A percentile compares a stretch with the other conserved stretches of the same genome.
These are phyloP conservation scores for Merodon equestris DNA, from an alignment of 2,888 invertebrate genomes.

Conservation along the genomic window DNA sequence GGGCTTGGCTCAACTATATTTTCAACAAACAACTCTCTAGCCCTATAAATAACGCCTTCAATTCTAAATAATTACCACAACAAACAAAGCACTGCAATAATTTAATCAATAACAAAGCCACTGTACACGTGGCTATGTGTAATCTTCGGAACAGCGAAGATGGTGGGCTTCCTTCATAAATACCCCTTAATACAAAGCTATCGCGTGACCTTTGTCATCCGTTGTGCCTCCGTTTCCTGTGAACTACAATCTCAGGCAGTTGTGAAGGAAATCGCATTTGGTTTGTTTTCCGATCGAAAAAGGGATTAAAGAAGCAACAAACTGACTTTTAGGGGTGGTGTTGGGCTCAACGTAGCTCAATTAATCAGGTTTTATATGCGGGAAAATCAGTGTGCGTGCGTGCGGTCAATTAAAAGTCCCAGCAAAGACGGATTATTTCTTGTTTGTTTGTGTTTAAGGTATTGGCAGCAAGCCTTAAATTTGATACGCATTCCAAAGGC, in stretches of 20 bases:
- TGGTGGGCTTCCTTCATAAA: no score
- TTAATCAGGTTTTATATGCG: constrained; percentile 46
- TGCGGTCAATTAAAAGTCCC: constrained; percentile 48
- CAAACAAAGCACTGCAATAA: constrained; percentile 25
- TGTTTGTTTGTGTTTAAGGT: not conserved
- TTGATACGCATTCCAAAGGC: not conserved
- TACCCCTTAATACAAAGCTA: constrained; percentile 36
- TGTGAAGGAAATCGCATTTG: constrained; percentile 9
- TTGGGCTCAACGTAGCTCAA: constrained; percentile 32
- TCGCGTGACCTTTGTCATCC: constrained; percentile 33
- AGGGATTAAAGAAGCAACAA: no score
- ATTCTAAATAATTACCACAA: not conserved
- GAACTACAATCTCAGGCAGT: no score
- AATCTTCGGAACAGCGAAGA: no score
- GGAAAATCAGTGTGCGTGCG: constrained; percentile 53
- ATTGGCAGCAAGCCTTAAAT: constrained; percentile 10
- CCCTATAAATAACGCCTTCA: no score
- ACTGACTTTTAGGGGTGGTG: not conserved
- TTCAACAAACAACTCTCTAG: no score
- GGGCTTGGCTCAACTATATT: no score
- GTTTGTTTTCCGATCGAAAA: constrained; percentile 37
- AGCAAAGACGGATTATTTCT: constrained; percentile 13
- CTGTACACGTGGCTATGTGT: constrained; percentile 38
- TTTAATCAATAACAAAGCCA: constrained; percentile 55
- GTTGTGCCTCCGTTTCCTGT: no score